Base-by-base conservation (phyloP, 2,113 vertebrate genomes). In the Raphicerus campestris region DNA sequence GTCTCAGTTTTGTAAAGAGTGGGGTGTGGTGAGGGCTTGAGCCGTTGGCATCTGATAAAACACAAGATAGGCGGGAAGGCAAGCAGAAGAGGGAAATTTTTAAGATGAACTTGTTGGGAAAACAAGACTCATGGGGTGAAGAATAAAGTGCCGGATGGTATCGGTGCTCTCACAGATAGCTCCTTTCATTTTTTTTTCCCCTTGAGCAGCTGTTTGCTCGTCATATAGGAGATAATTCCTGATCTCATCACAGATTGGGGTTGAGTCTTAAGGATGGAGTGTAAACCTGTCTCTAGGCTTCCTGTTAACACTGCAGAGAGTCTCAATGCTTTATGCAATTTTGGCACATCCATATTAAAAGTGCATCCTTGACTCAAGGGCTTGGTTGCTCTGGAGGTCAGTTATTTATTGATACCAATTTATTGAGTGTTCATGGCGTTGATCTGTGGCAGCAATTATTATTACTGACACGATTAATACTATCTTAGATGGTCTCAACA, bases 151-250 rank as follows among this genome's bases (percentile, higher is more conserved):
- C 9, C 1, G 6, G 20, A 26, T 39, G 35, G 35, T 9, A 47
- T 13, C 24, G 39, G 3, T 42, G 35, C 35, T 22, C 20, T 75
- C 35, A 13, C 35, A 13, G 70, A 42, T 3, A 24, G 70, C 35
- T 42, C 22, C 0, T 24, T 13, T 73, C 35, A 1, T 73, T 24
- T 22, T 39, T 22, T 39, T 22, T 22, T 22, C 3, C 1, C 3
- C 7, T 39, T 73, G 19, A 42, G 70, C 35, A 35, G 20, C 20
- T 39, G 70, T 42, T 24, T 73, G 20, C 24, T 24, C 22, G 20
- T 42, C 20, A 26, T 42, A 24, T 6, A 24, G 35, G 70, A 73
- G 35, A 42, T 26, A 42, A 42, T 42, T 75, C 22, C 42, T 75
- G 35, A 24, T 26, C 39, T 42, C 70, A 75, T 75, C 70, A 7